Evolutionary conservation across 2,797 vertebrate species (phyloP), one percentile per base, ranked within the genome.

Genomic region (Vultur gryphus): DNA sequence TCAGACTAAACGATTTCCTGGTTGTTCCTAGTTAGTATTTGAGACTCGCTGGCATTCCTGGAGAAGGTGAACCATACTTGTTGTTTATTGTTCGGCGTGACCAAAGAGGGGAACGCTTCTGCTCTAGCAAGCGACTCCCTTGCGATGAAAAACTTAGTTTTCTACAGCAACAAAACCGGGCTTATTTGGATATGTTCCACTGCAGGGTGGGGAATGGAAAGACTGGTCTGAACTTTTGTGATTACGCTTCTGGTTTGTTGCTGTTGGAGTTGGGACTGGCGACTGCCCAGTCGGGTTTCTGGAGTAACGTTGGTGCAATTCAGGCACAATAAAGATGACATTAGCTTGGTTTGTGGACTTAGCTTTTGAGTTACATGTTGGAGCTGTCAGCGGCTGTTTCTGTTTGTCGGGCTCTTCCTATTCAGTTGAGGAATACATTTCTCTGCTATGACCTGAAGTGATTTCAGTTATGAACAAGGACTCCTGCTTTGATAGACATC

Each of bases 81-180:
- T 54, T 43, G 44, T 41, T 81, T 17, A 5, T 17, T 0, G 2
- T 11, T n/a, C 0, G 4, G 23, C 2, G 2, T 16, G 57, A 23
- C 31, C 15, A 3, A 6, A 21, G 65, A 37, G 44, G 46, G 43
- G 35, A 44, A 3, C 0, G 0, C 54, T 41, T 9, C n/a, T 1
- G 12, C 39, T 59, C 59, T 1, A 6, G 55, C 33, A 23, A 20
- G 70, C 1, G 3, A 1, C 54, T 57, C 65, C 54, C 44, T 37
- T 44, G 62, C 1, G 5, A 3, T 33, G 55, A 26, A 21, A 76
- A 67, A 16, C 1, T 4, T 12, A 13, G 21, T 21, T 54, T 72
- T 41, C 51, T 90, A 1, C 25, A 10, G 71, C 43, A 41, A 2
- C 51, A 20, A 55, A 57, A 2, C n/a, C 0, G 0, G 55, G 25